Conservation (phyloP, 2,797 vertebrate species). For the Amazona finschi region DNA sequence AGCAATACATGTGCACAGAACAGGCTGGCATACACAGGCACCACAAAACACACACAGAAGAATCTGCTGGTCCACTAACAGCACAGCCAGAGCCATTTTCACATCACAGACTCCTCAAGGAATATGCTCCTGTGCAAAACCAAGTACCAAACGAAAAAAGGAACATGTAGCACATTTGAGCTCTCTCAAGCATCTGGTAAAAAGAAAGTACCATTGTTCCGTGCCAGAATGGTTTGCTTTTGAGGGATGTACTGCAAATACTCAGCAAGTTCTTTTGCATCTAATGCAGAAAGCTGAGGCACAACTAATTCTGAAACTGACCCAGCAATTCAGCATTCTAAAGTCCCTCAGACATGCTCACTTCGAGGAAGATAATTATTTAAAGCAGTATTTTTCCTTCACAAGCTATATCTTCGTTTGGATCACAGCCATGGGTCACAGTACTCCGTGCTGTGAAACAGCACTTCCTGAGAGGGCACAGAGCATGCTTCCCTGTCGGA, state of each 20-base stretch:
- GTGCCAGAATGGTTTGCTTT: neutral
- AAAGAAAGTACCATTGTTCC: neutral
- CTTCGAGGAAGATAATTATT: neutral
- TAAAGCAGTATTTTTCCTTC: neutral
- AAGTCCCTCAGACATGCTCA: neutral
- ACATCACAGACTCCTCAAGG: neutral
- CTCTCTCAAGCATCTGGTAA: neutral
- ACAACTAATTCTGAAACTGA: neutral
- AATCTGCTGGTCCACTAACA: neutral
- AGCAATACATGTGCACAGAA: neutral
- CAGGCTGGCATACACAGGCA: neutral
- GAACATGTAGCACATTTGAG: neutral
- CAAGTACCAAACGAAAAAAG: neutral
- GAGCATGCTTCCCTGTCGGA: accelerated
- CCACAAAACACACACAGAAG: neutral
- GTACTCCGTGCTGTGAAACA: neutral
- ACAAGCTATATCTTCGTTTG: neutral
- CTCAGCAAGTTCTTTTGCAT: neutral
- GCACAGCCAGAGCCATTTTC: neutral
- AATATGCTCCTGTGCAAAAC: neutral
- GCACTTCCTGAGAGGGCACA: neutral
- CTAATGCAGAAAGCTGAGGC: neutral
- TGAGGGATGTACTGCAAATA: neutral
- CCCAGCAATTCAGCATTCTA: neutral
- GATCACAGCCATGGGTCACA: neutral